Percentiles rank a stretch among this genome's conserved stretches.
Conservation (phyloP, 2,797 vertebrate genomes). For the Garrulus glandarius region DNA sequence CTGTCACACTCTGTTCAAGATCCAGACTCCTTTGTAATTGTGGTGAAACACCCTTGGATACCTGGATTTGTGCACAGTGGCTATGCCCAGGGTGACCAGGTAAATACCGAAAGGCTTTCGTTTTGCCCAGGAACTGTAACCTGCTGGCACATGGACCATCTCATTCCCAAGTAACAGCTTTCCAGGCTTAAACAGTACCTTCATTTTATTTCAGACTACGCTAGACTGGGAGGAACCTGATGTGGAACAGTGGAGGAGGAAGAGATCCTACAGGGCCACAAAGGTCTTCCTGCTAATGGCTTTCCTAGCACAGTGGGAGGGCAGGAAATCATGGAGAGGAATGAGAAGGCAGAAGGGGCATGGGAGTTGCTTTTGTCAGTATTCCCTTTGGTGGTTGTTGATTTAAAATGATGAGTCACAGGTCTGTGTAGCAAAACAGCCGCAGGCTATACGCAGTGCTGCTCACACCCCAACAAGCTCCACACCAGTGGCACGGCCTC, state of each 20-base stretch:
- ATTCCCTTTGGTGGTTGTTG: background rate
- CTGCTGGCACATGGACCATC: background rate
- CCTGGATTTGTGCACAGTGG: background rate
- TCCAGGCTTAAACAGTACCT: background rate
- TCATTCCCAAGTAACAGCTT: background rate
- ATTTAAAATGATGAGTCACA: background rate
- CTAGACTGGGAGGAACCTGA: background rate
- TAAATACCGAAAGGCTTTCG: background rate
- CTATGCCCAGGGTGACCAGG: background rate
- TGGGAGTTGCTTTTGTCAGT: background rate
- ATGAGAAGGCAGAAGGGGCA: background rate
- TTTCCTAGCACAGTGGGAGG: background rate
- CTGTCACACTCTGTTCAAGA: background rate
- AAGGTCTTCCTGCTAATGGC: background rate
- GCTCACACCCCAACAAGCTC: background rate
- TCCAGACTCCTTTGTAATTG: background rate
- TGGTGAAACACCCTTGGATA: background rate
- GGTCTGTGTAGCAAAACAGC: background rate
- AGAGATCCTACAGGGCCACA: background rate
- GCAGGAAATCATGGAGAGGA: accelerated
- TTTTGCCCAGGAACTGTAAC: background rate
- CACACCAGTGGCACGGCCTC: background rate
- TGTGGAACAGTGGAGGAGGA: background rate
- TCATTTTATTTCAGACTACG: background rate
- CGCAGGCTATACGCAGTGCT: background rate